Conservation (phyloP, 2,113 vertebrate species). For the Nesogale talazaci region DNA sequence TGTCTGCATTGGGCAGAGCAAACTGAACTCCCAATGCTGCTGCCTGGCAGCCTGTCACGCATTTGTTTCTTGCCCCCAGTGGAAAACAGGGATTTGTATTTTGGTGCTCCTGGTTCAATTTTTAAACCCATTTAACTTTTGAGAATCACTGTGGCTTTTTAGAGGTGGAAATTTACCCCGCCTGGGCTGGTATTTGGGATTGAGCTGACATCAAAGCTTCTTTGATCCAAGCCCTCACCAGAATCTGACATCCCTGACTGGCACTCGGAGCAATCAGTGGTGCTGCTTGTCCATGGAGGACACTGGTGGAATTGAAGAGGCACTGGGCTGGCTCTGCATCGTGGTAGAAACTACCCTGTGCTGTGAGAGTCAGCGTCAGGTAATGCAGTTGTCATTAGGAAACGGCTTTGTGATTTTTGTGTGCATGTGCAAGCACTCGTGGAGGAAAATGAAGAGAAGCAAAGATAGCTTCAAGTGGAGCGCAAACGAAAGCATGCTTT, state of each 20-base stretch:
- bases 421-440: not conserved
- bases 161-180: constrained; percentile 67
- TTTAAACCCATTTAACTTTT: constrained; percentile 66
- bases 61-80: constrained; percentile 66
- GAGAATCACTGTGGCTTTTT: constrained; percentile 69
- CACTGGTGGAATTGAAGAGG: not conserved
- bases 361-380: not conserved
- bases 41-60: constrained; percentile 67
- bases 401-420: not conserved
- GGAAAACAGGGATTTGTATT: constrained; percentile 6
- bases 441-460: constrained; percentile 59
- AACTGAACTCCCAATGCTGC: constrained; percentile 40
- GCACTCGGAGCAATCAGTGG: not conserved
- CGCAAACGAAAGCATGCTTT: constrained; percentile 19
- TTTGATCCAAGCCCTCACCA: constrained; percentile 56
- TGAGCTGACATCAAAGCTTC: constrained; percentile 65
- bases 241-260: constrained; percentile 51
- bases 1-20: constrained; percentile 68
- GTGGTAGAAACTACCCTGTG: not conserved
- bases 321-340: not conserved
- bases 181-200: constrained; percentile 66
- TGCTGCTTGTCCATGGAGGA: constrained; percentile 39
- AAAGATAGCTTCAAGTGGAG: constrained; percentile 52
- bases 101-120: constrained; percentile 17
- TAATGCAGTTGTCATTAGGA: constrained; percentile 27